Conservation (phyloP, 1,140 invertebrate species). For the Drosophila jambulina region DNA sequence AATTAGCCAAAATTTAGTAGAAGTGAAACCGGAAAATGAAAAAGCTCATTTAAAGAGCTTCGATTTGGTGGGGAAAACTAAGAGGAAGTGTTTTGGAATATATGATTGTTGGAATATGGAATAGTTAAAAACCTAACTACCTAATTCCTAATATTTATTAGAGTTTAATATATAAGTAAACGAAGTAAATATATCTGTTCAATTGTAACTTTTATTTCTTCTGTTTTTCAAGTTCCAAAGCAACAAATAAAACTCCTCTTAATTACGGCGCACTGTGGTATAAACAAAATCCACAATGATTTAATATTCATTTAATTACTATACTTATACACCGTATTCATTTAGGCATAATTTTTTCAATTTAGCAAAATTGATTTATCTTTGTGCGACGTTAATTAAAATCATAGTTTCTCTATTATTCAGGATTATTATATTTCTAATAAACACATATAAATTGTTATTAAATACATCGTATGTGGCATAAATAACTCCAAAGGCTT, state of each 20-base stretch:
- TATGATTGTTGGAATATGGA: neutral
- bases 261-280: neutral
- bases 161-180: too few relatives aligned
- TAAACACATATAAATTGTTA: neutral
- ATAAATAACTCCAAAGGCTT: too few relatives aligned
- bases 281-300: neutral
- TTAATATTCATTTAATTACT: neutral
- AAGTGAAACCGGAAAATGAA: constrained; percentile 26
- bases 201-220: neutral
- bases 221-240: neutral
- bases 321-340: neutral
- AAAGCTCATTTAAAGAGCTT: constrained; percentile 31
- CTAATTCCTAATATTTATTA: too few relatives aligned
- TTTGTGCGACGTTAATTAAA: neutral
- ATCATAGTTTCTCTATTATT: neutral
- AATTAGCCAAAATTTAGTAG: constrained; percentile 46
- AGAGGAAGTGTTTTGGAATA: constrained; percentile 1
- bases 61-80: neutral
- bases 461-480: neutral
- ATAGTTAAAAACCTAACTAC: neutral
- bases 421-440: neutral
- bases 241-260: neutral
- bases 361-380: neutral
- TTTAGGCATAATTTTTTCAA: neutral
- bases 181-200: neutral